phyloP scores from a whole-genome alignment of 2,113 vertebrate species.

The Bagarius yarrelli region DNA sequence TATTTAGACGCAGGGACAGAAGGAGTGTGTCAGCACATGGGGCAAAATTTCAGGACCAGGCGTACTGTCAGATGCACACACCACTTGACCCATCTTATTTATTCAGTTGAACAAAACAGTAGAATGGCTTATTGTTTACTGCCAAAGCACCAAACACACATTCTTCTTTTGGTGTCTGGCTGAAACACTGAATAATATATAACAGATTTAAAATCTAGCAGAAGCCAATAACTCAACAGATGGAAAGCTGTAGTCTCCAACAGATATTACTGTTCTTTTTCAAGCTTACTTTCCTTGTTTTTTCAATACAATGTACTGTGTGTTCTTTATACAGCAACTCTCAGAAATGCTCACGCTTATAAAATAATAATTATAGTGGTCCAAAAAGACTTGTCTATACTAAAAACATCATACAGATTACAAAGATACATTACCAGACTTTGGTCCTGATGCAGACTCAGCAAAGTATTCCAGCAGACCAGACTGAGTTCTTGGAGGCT shows the following conservation, averaged over 20 bases:
- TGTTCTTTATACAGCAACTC: not conserved
- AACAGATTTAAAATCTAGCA: not conserved
- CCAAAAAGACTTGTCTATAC: not conserved
- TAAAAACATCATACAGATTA: not conserved
- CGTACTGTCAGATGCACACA: not conserved
- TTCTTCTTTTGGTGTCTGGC: not conserved
- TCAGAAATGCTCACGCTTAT: not conserved
- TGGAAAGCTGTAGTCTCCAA: not conserved
- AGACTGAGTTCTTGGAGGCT: not conserved
- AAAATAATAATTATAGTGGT: not conserved
- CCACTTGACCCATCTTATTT: not conserved
- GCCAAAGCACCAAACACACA: not conserved
- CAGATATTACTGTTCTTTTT: not conserved
- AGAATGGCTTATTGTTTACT: constrained; percentile 14
- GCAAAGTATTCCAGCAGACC: constrained; percentile 1
- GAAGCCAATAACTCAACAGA: not conserved
- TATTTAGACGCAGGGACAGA: not conserved
- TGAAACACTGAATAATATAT: not conserved
- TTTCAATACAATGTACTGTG: not conserved
- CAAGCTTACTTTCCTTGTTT: not conserved
- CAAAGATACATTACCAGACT: not conserved
- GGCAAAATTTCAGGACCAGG: constrained; percentile 17
- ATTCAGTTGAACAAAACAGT: not conserved
- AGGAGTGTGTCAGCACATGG: not conserved
- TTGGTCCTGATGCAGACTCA: not conserved